phyloP scores from a whole-genome alignment of 2,888 invertebrate species.

The Nasonia oneida region DNA sequence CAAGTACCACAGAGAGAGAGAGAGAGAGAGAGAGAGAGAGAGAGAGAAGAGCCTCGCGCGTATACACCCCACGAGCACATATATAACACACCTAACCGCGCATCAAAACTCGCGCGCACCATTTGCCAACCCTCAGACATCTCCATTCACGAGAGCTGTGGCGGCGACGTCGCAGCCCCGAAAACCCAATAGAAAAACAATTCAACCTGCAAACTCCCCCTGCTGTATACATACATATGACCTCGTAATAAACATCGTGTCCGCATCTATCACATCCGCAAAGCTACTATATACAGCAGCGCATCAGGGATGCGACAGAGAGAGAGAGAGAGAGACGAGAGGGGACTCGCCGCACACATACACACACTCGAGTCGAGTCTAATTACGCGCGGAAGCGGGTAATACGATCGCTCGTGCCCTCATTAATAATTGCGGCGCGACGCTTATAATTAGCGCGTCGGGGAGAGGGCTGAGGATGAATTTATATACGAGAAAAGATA shows the following conservation, averaged over 20 bases:
- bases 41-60: background rate
- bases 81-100: background rate
- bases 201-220: conserved; percentile 14
- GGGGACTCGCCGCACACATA: background rate
- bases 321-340: background rate
- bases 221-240: background rate
- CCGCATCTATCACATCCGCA: background rate
- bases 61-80: background rate
- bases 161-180: background rate
- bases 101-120: conserved; percentile 15
- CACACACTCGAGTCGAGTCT: conserved; percentile 46
- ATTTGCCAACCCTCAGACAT: conserved; percentile 8
- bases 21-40: background rate
- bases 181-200: conserved; percentile 20
- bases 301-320: background rate
- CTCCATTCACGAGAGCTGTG: background rate
- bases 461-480: background rate
- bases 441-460: conserved; percentile 60
- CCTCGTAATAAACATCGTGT: conserved; percentile 11
- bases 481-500: background rate
- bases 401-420: conserved; percentile 62
- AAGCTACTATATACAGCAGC: conserved; percentile 12
- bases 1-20: background rate
- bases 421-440: conserved; percentile 62
- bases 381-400: conserved; percentile 59